Conservation (phyloP, 1,140 invertebrate species). For the Oscheius sp. region DNA sequence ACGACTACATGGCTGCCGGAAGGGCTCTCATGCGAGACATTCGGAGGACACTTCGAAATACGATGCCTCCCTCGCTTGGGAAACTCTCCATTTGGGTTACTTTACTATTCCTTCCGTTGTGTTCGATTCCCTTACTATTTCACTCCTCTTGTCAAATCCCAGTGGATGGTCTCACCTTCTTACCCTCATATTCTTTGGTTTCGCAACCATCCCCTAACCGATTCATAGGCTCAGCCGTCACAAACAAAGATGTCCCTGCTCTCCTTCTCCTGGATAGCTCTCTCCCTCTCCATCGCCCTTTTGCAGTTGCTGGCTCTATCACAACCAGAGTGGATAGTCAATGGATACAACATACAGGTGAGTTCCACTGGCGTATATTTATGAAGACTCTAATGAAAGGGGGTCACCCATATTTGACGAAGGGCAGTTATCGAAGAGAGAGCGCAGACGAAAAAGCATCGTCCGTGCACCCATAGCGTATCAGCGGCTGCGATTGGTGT, state of each 20-base stretch:
- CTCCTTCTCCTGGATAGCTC: neutral
- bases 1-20: neutral
- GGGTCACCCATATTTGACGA: neutral
- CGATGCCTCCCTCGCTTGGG: too few relatives aligned
- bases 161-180: too few relatives aligned
- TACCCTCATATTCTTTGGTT: too few relatives aligned
- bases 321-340: neutral
- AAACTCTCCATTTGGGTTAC: too few relatives aligned
- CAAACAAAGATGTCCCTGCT: slow-evolving; percentile 6
- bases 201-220: too few relatives aligned
- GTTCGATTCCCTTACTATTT: too few relatives aligned
- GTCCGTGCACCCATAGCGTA: too few relatives aligned
- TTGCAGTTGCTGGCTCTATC: neutral
- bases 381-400: neutral
- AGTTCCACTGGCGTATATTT: neutral
- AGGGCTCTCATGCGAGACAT: neutral
- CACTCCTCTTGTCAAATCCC: too few relatives aligned
- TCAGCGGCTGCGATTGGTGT: too few relatives aligned
- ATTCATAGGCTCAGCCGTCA: too few relatives aligned
- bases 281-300: neutral
- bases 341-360: neutral
- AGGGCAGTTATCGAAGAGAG: neutral
- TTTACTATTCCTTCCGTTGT: too few relatives aligned
- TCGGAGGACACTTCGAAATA: neutral
- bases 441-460: neutral